Base-by-base conservation (phyloP, 2,113 vertebrate species). In the Calidris pugnax region DNA sequence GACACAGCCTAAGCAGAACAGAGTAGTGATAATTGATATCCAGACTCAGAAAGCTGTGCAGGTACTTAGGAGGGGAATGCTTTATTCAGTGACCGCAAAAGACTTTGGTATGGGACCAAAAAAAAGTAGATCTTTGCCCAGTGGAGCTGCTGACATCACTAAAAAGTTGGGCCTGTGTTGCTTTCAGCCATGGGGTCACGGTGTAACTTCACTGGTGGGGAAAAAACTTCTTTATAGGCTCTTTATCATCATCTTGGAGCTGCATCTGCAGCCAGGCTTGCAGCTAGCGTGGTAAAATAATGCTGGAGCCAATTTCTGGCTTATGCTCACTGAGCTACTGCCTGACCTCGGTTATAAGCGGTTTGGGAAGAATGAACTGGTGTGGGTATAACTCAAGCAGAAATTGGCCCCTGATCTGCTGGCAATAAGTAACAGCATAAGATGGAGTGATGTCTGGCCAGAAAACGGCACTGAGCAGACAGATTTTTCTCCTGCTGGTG, bases 1-100 rank as follows among this genome's bases (percentile, higher is more conserved):
- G 89, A 98, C 98, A 14, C 99, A 99, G 97, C 99, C 99, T 8
- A 97, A 98, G 14, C 98, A 98, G 82, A 98, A 98, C 72, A 98
- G 99, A 95, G 97, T 99, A 89, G 97, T 99, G 72, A 97, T 99
- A 56, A 98, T 99, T 8, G 99, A 99, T 85, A 98, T 98, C 37
- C 99, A 99, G 93, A 98, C 99, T 28, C 99, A 99, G 97, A 99
- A 99, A 97, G 98, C 99, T 82, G 91, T 99, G 62, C 99, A 99
- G 99, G 99, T 99, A 98, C 92, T 96, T 96, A 55, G 28, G 57
- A n/a, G 26, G 41, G 55, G 32, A 90, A 51, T 23, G 47, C 13
- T 35, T 83, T 75, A 71, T 71, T 89, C 78, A 26, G 23, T 64
- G n/a, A 30, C 73, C 45, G 35, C 30, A 35, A 81, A 91, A 83